A percentile compares a stretch with the other conserved stretches of the same genome.
Conservation (phyloP, 2,797 vertebrate species). For the Triplophysa yarkandensis region DNA sequence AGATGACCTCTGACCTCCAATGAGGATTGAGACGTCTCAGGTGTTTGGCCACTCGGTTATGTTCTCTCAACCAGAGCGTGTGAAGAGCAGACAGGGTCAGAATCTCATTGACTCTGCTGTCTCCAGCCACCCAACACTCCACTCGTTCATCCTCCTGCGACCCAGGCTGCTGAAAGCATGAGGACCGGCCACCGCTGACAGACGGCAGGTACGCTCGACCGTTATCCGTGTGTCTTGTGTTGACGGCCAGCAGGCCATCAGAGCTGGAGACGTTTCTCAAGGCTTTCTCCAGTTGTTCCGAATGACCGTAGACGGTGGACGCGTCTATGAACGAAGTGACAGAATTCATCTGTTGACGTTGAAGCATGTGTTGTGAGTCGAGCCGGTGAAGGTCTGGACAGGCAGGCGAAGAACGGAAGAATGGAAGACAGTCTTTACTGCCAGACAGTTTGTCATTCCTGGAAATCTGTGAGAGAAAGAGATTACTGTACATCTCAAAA, state of each 20-base stretch:
- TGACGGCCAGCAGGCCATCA: constrained; percentile 82
- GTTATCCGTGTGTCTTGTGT: constrained; percentile 71
- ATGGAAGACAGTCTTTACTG: constrained; percentile 79
- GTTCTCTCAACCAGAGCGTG: constrained; percentile 90
- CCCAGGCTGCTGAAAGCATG: constrained; percentile 74
- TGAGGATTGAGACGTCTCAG: constrained; percentile 81
- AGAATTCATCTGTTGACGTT: constrained; percentile 88
- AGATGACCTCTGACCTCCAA: constrained; percentile 83
- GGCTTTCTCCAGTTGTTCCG: constrained; percentile 62
- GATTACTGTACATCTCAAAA: background rate
- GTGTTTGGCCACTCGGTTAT: constrained; percentile 84
- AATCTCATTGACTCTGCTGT: constrained; percentile 86
- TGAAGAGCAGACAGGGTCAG: constrained; percentile 81
- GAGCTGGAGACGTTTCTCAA: constrained; percentile 80
- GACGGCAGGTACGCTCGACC: constrained; percentile 81
- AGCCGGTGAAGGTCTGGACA: constrained; percentile 66
- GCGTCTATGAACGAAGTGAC: constrained; percentile 92
- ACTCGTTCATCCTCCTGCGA: constrained; percentile 62
- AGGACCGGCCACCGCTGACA: constrained; percentile 64
- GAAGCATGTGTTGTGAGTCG: constrained; percentile 47
- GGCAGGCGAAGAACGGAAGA: constrained; percentile 83
- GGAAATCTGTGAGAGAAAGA: constrained; percentile 70
- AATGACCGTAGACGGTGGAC: constrained; percentile 87
- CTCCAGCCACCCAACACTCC: constrained; percentile 90
- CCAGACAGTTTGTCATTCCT: constrained; percentile 56